These are phyloP conservation scores for Lasioglossum zephyrum DNA, from an alignment of 2,888 invertebrate genomes.

Conservation along the genomic window DNA sequence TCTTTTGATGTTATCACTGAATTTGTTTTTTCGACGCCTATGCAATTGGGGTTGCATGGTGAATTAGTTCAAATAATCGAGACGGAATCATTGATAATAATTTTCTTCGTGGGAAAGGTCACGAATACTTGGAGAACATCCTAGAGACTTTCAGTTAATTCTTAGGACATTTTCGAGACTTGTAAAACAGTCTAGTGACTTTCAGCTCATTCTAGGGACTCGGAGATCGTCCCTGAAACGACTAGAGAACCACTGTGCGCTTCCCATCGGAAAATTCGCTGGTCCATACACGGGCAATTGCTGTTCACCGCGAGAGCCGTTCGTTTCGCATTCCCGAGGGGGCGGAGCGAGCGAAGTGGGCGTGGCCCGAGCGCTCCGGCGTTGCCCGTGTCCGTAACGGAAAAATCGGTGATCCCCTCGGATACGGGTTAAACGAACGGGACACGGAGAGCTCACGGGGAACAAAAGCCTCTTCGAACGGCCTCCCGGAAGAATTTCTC, in stretches of 20 bases:
- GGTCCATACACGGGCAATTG: not conserved
- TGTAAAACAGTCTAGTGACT: not conserved
- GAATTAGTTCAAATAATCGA: not conserved
- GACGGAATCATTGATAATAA: too few species aligned
- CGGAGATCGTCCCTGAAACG: not conserved
- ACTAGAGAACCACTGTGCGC: not conserved
- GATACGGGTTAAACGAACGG: slow-evolving; percentile 1
- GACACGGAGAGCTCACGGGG: not conserved
- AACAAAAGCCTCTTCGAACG: not conserved
- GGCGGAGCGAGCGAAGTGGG: not conserved
- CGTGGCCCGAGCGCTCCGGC: not conserved
- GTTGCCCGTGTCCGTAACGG: not conserved
- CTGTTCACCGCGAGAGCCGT: not conserved
- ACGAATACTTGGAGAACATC: too few species aligned
- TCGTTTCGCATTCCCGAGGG: not conserved
- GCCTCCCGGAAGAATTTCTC: not conserved
- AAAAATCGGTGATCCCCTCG: not conserved
- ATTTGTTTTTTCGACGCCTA: not conserved
- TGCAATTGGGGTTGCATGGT: not conserved
- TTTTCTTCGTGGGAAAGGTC: not conserved
- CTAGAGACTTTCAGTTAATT: too few species aligned
- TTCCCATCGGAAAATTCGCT: not conserved
- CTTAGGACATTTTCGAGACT: not conserved
- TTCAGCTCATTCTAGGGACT: too few species aligned
- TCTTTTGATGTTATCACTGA: too few species aligned